These are phyloP conservation scores for Podarcis lilfordi DNA, from an alignment of 2,797 vertebrate genomes.

Conservation along the genomic window DNA sequence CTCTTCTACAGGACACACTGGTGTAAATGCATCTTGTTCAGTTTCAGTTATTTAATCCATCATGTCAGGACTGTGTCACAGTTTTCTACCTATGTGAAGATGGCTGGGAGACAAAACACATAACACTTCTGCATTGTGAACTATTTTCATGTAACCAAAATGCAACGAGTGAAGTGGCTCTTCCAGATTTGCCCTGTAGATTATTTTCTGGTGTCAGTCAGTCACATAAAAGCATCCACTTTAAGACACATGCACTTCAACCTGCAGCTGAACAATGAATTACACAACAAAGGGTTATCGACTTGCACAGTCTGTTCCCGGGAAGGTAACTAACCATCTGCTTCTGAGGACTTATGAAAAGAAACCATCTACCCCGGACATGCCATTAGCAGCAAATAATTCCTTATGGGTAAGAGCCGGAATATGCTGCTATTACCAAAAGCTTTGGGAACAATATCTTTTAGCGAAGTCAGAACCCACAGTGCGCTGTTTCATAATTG, in stretches of 20 bases:
- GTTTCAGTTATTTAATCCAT: background rate
- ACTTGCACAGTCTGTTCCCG: background rate
- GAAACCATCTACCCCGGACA: background rate
- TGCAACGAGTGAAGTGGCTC: background rate
- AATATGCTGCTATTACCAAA: background rate
- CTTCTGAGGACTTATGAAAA: background rate
- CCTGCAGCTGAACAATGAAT: conserved; percentile 3
- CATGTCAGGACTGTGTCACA: background rate
- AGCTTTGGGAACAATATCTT: conserved; percentile 38
- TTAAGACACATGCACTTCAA: background rate
- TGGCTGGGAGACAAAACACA: background rate
- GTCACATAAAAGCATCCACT: background rate
- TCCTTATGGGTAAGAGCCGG: background rate
- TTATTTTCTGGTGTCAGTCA: background rate
- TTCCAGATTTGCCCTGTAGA: background rate
- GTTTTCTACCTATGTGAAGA: background rate
- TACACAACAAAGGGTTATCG: background rate
- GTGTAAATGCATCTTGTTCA: background rate
- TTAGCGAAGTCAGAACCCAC: conserved; percentile 52
- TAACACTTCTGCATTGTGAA: background rate
- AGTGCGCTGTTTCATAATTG: conserved; percentile 46
- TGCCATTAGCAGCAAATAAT: background rate
- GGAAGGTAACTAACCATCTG: conserved; percentile 8
- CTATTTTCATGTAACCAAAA: background rate
- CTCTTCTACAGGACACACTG: background rate